Evolutionary conservation across 2,113 vertebrate species (phyloP), one percentile per base, ranked within the genome.

Genomic region (Oryzias melastigma): DNA sequence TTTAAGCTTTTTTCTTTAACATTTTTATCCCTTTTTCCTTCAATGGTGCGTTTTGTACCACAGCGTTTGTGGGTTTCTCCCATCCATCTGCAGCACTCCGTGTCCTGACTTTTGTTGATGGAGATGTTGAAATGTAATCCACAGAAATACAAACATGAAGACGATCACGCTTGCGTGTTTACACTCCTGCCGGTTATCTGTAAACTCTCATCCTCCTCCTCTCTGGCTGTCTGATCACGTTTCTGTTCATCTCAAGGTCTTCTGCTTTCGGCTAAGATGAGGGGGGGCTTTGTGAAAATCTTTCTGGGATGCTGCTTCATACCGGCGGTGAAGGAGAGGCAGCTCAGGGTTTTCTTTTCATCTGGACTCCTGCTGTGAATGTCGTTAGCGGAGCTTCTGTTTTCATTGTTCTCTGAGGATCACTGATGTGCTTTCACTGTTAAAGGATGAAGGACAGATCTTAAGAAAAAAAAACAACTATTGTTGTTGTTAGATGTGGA

Each of bases 211-310:
- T 22, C 54, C 58, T 65, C 55, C 64, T 60, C 61, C 72, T 52
- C 54, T 47, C 27, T 16, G 0, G 22, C 65, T 0, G 47, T 62
- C 68, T 53, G 13, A 45, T 58, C 46, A 0, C 49, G 52, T 65
- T 70, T 75, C 60, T 66, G 58, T 66, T 68, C 58, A 17, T 48
- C 58, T 62, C 76, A 73, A 76, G 77, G 75, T 68, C 74, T 65
- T 65, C 68, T 63, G 16, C 17, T 19, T 15, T 13, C 1, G 25
- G 57, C 49, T 5, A 5, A 27, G 62, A 68, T 44, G 24, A 0
- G 25, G 61, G 22, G n/a, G 59, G 47, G 43, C 52, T 48, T 0
- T 1, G 54, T 68, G 53, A 75, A 68, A 62, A 64, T 27, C 19
- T 44, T 41, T 58, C 15, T 8, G n/a, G 54, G 46, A 53, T 68